phyloP scores from a whole-genome alignment of 1,140 invertebrate genomes.

The Drosophila oshimai region DNA sequence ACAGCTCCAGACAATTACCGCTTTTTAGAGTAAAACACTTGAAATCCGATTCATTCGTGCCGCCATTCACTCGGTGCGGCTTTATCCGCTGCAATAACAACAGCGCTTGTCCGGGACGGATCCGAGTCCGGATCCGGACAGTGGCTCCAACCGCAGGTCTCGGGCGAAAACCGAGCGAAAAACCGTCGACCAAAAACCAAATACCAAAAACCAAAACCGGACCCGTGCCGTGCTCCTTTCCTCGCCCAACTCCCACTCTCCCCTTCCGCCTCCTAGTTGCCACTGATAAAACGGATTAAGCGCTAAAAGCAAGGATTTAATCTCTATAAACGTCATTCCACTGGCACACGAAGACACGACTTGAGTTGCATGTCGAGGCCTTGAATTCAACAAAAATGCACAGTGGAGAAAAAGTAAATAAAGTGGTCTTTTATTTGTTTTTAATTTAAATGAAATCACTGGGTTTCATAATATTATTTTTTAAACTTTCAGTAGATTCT shows the following conservation, averaged over 20 bases:
- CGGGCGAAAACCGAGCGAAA: neutral
- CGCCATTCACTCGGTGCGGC: conserved; percentile 20
- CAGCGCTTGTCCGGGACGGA: too few species aligned
- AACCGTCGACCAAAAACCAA: conserved; percentile 4
- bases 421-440: too few species aligned
- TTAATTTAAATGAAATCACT: too few species aligned
- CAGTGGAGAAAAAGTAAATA: too few species aligned
- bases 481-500: too few species aligned
- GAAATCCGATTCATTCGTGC: conserved; percentile 45
- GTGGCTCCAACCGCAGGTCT: conserved; percentile 16
- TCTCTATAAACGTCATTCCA: conserved; percentile 65
- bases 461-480: too few species aligned
- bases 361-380: neutral
- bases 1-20: conserved; percentile 44
- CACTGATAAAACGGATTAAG: conserved; percentile 71
- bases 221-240: conserved; percentile 1
- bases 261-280: neutral
- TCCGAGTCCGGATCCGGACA: conserved; percentile 4
- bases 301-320: conserved; percentile 73
- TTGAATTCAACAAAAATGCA: neutral
- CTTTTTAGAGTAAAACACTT: conserved; percentile 48
- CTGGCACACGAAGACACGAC: conserved; percentile 27
- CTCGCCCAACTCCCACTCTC: neutral
- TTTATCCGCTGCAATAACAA: conserved; percentile 51
- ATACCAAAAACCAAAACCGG: conserved; percentile 18